These are phyloP conservation scores for Lysiphlebus fabarum DNA, from an alignment of 1,140 invertebrate species.

Conservation along the genomic window DNA sequence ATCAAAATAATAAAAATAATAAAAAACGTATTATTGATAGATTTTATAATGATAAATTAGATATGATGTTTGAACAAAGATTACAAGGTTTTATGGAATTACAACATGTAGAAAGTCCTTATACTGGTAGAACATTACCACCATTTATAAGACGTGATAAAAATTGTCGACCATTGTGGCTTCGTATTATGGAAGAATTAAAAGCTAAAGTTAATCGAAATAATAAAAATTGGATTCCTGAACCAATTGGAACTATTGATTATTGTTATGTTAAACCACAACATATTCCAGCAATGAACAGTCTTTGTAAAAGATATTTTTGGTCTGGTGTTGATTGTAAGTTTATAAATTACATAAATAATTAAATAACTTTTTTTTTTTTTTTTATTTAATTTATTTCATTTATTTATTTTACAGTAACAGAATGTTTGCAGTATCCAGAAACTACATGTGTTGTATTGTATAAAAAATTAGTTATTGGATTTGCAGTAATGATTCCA, in stretches of 20 bases:
- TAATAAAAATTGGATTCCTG: conserved; percentile 50
- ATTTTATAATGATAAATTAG: conserved; percentile 44
- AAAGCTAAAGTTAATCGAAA: conserved; percentile 62
- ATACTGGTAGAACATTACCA: conserved; percentile 67
- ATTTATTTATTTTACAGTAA: conserved; percentile 65
- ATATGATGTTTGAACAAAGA: conserved; percentile 46
- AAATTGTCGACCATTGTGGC: conserved; percentile 64
- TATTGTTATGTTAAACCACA: conserved; percentile 84
- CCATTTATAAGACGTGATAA: conserved; percentile 75
- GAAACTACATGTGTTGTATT: conserved; percentile 87
- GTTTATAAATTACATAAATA: conserved; percentile 64
- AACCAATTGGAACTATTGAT: conserved; percentile 62
- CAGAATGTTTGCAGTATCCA: conserved; percentile 85
- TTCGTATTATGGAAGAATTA: conserved; percentile 71
- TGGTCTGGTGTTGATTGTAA: conserved; percentile 89
- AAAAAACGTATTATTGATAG: conserved; percentile 50
- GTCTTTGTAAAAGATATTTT: conserved; percentile 76
- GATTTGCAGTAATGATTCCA: conserved; percentile 85
- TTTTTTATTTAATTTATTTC: conserved; percentile 18
- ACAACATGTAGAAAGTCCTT: conserved; percentile 60
- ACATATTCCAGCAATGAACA: conserved; percentile 84
- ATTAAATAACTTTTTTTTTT: background rate
- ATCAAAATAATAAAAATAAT: conserved; percentile 21
- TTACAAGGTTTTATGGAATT: conserved; percentile 56
- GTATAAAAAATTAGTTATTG: conserved; percentile 80